These are phyloP conservation scores for Perca fluviatilis DNA, from an alignment of 2,113 vertebrate species.

Conservation along the genomic window DNA sequence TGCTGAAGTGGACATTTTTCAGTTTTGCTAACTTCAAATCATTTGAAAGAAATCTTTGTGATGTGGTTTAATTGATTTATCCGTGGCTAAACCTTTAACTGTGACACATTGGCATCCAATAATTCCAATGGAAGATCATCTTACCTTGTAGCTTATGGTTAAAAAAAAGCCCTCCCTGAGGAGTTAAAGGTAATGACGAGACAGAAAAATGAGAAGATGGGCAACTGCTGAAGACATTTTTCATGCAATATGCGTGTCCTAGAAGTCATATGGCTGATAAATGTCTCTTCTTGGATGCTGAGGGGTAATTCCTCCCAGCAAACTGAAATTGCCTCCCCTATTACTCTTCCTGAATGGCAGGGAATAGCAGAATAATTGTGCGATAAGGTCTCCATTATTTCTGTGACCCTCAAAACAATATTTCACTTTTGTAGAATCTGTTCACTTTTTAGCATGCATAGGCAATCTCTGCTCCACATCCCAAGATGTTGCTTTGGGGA, in stretches of 20 bases:
- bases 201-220: background rate
- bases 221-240: background rate
- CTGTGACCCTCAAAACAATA: slow-evolving; percentile 37
- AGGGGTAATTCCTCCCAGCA: slow-evolving; percentile 38
- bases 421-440: slow-evolving; percentile 28
- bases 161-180: background rate
- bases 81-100: background rate
- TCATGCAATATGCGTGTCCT: slow-evolving; percentile 6
- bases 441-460: slow-evolving; percentile 22
- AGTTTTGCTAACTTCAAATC: background rate
- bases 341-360: slow-evolving; percentile 49
- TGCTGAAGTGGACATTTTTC: background rate
- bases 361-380: slow-evolving; percentile 47
- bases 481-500: background rate
- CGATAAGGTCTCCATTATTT: slow-evolving; percentile 46
- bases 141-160: background rate
- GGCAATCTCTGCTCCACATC: background rate
- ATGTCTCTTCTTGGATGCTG: slow-evolving; percentile 52
- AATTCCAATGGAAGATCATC: background rate
- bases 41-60: background rate
- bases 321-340: slow-evolving; percentile 46
- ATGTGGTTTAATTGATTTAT: background rate
- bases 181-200: slow-evolving; percentile 9
- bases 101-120: background rate
- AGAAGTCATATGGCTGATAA: slow-evolving; percentile 37